Evolutionary conservation across 64 coral and sea anemone species (phyloP), one percentile per base, ranked within the genome.

Genomic region (Anthopleura sola): DNA sequence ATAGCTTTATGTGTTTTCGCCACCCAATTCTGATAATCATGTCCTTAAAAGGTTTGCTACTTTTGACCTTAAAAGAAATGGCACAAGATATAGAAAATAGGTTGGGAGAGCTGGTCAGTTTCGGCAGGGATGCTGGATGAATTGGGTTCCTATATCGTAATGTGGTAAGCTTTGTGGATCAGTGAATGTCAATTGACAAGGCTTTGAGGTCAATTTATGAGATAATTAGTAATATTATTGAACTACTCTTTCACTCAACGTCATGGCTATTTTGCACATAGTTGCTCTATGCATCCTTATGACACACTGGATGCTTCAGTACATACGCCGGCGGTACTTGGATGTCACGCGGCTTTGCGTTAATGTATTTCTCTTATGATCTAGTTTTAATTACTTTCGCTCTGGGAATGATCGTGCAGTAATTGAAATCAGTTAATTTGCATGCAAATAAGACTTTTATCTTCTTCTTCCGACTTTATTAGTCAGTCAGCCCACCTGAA

Each of bases 341-440:
- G 66, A 71, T 34, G 66, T 71, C 66, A 71, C 66, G 29, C 66
- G 66, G 66, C 66, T 71, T 71, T 15, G 13, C 0, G 13, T 32
- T 71, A 6, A 14, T 15, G 16, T 3, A 32, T 71, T 36, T 29
- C 66, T 71, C 24, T 15, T 34, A 71, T 19, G 20, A 71, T 71
- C 14, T 34, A 71, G 66, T 71, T 71, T 71, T 71, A 71, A 71
- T 71, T 71, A 71, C 66, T 15, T 32, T 71, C 66, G 66, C 66
- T 34, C 66, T 34, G 29, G 66, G 66, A 15, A 34, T 28, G 31
- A 71, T 71, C 2, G 66, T 71, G 12, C n/a, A 32, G 29, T 71
- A 13, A 36, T 71, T 71, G 66, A 71, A 71, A 71, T 31, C 10
- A 15, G 8, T 18, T 32, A 71, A 33, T 71, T 71, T 71, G 15